Evolutionary conservation across 2,888 invertebrate genomes (phyloP), one percentile per base, ranked within the genome.

Genomic region (Biston betularia): DNA sequence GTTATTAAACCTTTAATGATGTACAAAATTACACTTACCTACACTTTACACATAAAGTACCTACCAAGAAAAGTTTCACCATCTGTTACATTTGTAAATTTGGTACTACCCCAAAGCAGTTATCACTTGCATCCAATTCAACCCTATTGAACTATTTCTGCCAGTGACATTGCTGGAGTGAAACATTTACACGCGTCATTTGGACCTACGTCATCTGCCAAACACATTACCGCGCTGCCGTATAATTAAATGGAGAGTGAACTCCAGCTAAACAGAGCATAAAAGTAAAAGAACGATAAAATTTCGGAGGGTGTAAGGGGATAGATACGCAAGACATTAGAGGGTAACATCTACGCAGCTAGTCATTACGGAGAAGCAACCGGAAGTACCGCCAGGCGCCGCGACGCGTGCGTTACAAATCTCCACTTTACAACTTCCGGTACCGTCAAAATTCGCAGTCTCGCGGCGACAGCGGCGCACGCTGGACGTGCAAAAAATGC

Each of bases 351-450:
- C 80, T 80, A 79, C 80, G 78, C 75, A 76, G 79, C 84, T 58
- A 71, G 88, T 90, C 92, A 93, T 93, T 93, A 92, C 86, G 89
- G 88, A 85, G 74, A 79, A 79, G 76, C 80, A 71, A 72, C 78
- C 89, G 93, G 94, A 94, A 90, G 89, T 86, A 84, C 79, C 87
- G 90, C 85, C 90, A 88, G 90, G 86, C 90, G 92, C 80, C 89
- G 88, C 89, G 90, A 89, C 94, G 94, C 92, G 94, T 93, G 94
- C 93, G 89, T 94, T 90, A 91, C 94, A 94, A 94, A 94, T 94
- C 93, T 92, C 93, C 92, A 91, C 93, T 93, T 93, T 94, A 94
- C 94, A 92, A 93, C 94, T 92, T 94, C 94, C 94, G 90, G 84
- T 63, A 59, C 48, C 61, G 50, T 48, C 63, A 53, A 70, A 80